Conservation (phyloP, 2,113 vertebrate genomes). For the Malurus elegans region DNA sequence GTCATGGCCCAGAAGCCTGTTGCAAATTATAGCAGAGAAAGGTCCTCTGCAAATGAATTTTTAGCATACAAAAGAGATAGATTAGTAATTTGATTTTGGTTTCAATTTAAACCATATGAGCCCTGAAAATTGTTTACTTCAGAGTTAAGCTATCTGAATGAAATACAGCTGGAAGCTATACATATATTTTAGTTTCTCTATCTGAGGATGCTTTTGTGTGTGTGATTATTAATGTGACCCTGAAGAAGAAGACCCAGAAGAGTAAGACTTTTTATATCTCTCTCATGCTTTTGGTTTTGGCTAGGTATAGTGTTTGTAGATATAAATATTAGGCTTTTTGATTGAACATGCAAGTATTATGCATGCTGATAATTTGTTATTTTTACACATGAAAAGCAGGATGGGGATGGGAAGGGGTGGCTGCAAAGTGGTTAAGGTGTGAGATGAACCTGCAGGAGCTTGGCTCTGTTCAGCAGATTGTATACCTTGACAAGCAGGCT, state of each 20-base stretch:
- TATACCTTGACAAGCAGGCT: not conserved
- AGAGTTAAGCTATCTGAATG: not conserved
- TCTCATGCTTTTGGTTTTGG: not conserved
- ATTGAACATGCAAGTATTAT: not conserved
- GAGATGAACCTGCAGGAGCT: not conserved
- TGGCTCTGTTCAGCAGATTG: not conserved
- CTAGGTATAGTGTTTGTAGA: not conserved
- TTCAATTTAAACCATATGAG: not conserved
- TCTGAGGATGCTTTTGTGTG: not conserved
- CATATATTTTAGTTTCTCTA: not conserved
- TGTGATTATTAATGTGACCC: not conserved
- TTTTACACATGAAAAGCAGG: not conserved
- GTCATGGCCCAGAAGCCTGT: not conserved
- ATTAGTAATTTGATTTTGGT: not conserved
- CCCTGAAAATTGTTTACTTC: not conserved
- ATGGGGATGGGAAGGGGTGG: not conserved
- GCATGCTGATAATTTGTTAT: accelerated
- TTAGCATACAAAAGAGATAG: not conserved
- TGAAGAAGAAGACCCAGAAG: not conserved
- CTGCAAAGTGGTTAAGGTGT: not conserved
- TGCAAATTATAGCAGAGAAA: not conserved
- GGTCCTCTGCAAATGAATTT: not conserved
- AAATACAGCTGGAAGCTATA: not conserved
- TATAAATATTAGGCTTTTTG: not conserved
- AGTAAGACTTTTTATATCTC: not conserved